A percentile compares a stretch with the other conserved stretches of the same genome.
These are phyloP conservation scores for Cactoblastis cactorum DNA, from an alignment of 2,888 invertebrate species.

Conservation along the genomic window DNA sequence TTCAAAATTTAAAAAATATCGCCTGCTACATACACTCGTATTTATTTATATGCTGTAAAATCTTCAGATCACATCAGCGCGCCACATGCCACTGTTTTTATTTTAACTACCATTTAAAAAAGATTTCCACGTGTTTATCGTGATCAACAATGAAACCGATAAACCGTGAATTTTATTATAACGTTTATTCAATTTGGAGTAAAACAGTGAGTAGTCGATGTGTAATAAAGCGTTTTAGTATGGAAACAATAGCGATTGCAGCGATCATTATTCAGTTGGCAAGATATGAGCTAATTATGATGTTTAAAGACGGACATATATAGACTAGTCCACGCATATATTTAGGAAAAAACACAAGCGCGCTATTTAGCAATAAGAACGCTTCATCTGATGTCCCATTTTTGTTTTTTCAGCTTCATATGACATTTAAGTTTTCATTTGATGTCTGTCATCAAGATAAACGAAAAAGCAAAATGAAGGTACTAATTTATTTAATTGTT, in stretches of 20 bases:
- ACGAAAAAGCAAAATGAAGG: no score
- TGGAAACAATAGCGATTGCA: conserved; percentile 32
- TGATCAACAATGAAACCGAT: background rate
- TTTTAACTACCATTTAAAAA: background rate
- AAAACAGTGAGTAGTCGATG: conserved; percentile 22
- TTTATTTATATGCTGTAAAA: background rate
- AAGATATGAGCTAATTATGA: conserved; percentile 41
- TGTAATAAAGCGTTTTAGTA: conserved; percentile 34
- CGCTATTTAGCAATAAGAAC: no score
- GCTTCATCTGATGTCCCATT: no score
- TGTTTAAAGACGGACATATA: no score
- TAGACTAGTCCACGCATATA: no score
- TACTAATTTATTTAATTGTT: no score
- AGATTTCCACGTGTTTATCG: conserved; percentile 1
- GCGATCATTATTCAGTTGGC: conserved; percentile 28
- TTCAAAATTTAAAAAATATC: no score
- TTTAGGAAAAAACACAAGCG: no score
- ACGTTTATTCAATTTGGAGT: conserved; percentile 11
- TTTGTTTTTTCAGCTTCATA: no score
- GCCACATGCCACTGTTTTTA: background rate
- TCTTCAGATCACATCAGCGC: background rate
- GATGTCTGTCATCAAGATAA: no score
- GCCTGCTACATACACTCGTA: background rate
- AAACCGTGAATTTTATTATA: conserved; percentile 6
- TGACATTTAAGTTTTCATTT: no score